Percentiles rank a stretch among this genome's conserved stretches.
phyloP scores from a whole-genome alignment of 2,113 vertebrate genomes.

The Sisor rabdophorus region DNA sequence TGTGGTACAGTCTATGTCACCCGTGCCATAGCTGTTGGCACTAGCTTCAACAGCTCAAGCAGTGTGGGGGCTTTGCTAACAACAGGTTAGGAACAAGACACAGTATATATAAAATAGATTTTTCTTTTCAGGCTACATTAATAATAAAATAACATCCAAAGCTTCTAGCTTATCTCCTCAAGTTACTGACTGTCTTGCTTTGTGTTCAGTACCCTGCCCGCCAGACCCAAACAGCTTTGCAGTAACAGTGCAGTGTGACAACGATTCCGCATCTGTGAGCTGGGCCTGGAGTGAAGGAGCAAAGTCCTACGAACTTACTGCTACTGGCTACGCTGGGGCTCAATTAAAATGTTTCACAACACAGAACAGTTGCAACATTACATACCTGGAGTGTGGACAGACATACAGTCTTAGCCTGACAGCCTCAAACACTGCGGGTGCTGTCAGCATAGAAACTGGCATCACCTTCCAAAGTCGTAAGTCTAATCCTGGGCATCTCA shows the following conservation, averaged over 20 bases:
- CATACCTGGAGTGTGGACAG: constrained; percentile 63
- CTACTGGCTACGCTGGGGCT: constrained; percentile 45
- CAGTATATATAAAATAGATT: too few species aligned
- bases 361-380: constrained; percentile 56
- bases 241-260: constrained; percentile 56
- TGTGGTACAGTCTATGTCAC: constrained; percentile 66
- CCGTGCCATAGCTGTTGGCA: constrained; percentile 55
- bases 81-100: constrained; percentile 58
- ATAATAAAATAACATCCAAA: not conserved
- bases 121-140: too few species aligned
- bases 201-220: constrained; percentile 66
- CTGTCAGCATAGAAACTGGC: constrained; percentile 23
- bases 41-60: constrained; percentile 54
- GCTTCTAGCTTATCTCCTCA: not conserved
- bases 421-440: constrained; percentile 55
- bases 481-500: constrained; percentile 35
- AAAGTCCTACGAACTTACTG: constrained; percentile 58
- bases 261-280: constrained; percentile 53
- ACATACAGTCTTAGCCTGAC: constrained; percentile 61
- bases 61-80: constrained; percentile 53
- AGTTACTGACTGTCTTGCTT: not conserved
- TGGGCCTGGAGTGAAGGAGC: constrained; percentile 62
- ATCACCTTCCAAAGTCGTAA: constrained; percentile 67
- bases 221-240: constrained; percentile 36
- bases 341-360: constrained; percentile 49